phyloP scores from a whole-genome alignment of 2,797 vertebrate genomes.

The Scolopax bukidnonensis region DNA sequence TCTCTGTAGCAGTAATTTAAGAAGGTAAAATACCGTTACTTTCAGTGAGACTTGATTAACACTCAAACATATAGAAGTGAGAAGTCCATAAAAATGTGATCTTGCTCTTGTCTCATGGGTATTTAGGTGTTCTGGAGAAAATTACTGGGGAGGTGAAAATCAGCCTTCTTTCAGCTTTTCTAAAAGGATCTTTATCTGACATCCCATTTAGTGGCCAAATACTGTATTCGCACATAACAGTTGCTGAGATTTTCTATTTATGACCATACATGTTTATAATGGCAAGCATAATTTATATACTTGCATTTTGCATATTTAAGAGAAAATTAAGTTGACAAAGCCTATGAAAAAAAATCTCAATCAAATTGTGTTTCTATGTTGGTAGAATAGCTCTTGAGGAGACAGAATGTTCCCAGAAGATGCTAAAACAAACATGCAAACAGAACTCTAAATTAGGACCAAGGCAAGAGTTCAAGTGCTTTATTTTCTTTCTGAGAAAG shows the following conservation, averaged over 20 bases:
- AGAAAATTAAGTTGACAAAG: conserved; percentile 35
- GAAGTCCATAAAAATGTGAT: background rate
- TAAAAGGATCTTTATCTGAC: background rate
- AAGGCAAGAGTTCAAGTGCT: conserved; percentile 63
- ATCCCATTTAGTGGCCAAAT: background rate
- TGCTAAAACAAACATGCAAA: conserved; percentile 67
- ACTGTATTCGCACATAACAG: background rate
- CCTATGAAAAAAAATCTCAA: background rate
- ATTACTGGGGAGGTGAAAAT: background rate
- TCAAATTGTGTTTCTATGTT: conserved; percentile 50
- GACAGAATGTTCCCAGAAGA: conserved; percentile 72
- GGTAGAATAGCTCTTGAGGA: conserved; percentile 54
- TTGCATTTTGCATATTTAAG: conserved; percentile 9
- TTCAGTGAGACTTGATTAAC: background rate
- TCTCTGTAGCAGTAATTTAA: background rate
- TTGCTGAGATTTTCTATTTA: conserved; percentile 22
- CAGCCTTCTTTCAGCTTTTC: background rate
- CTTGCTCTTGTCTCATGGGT: background rate
- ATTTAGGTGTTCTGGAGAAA: background rate
- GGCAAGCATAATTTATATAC: conserved; percentile 22
- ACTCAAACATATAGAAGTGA: background rate
- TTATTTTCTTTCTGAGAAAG: conserved; percentile 61
- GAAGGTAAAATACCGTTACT: background rate
- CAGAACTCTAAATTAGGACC: conserved; percentile 61
- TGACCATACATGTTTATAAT: background rate